These are phyloP conservation scores for Sylvia borin DNA, from an alignment of 2,797 vertebrate species.

Conservation along the genomic window DNA sequence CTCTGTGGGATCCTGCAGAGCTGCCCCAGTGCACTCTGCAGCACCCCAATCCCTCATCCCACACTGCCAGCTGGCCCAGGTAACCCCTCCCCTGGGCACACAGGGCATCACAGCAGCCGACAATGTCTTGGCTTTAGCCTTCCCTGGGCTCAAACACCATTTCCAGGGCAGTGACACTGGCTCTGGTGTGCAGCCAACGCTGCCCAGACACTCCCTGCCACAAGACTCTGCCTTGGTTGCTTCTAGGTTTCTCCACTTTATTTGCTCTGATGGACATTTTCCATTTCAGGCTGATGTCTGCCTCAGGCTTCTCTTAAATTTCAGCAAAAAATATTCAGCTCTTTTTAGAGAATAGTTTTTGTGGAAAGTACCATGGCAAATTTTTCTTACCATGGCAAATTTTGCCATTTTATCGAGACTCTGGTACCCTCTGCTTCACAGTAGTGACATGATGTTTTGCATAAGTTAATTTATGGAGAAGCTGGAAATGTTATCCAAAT, in stretches of 20 bases:
- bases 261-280: conserved; percentile 4
- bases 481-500: neutral
- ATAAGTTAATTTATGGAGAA: neutral
- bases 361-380: neutral
- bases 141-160: neutral
- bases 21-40: neutral
- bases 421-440: neutral
- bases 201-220: neutral
- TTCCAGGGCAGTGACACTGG: neutral
- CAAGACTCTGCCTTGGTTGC: neutral
- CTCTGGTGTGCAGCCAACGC: neutral
- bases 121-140: neutral
- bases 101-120: neutral
- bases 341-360: neutral
- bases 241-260: neutral
- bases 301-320: neutral
- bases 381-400: neutral
- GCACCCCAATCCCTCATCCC: neutral
- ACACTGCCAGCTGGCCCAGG: neutral
- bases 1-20: neutral
- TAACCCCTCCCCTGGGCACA: neutral
- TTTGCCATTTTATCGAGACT: neutral
- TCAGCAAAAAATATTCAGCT: neutral
- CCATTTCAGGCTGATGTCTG: neutral
- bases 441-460: neutral